Percentiles rank a stretch among this genome's conserved stretches.
Conservation (phyloP, 2,888 invertebrate genomes). For the Cephus runcator region DNA sequence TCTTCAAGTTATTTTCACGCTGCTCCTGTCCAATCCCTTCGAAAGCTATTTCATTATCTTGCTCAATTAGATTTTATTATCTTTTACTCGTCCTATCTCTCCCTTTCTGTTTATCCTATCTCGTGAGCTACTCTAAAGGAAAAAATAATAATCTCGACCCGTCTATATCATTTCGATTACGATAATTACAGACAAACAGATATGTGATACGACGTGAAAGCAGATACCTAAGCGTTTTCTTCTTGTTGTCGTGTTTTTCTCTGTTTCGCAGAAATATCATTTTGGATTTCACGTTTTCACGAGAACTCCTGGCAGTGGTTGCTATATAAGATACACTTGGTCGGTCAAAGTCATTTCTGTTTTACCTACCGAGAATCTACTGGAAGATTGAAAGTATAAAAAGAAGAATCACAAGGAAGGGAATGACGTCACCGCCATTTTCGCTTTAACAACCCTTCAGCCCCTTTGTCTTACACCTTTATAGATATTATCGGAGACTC, state of each 20-base stretch:
- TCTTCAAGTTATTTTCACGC: not conserved
- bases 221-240: conserved; percentile 19
- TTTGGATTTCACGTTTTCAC: conserved; percentile 24
- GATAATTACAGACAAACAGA: conserved; percentile 24
- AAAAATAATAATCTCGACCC: conserved; percentile 11
- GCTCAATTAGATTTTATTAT: not conserved
- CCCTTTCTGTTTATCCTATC: not conserved
- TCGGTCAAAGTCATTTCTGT: conserved; percentile 18
- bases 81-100: not conserved
- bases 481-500: not conserved
- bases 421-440: not conserved
- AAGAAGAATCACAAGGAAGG: not conserved
- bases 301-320: conserved; percentile 43
- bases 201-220: conserved; percentile 25
- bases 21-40: not conserved
- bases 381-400: not conserved
- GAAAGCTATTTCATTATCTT: not conserved
- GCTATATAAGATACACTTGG: conserved; percentile 35
- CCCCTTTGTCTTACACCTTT: not conserved
- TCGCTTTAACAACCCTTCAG: not conserved
- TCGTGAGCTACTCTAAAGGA: not conserved
- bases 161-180: conserved; percentile 18
- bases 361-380: not conserved
- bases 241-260: conserved; percentile 6
- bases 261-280: not conserved